These are phyloP conservation scores for Connochaetes taurinus DNA, from an alignment of 2,113 vertebrate species.

Conservation along the genomic window DNA sequence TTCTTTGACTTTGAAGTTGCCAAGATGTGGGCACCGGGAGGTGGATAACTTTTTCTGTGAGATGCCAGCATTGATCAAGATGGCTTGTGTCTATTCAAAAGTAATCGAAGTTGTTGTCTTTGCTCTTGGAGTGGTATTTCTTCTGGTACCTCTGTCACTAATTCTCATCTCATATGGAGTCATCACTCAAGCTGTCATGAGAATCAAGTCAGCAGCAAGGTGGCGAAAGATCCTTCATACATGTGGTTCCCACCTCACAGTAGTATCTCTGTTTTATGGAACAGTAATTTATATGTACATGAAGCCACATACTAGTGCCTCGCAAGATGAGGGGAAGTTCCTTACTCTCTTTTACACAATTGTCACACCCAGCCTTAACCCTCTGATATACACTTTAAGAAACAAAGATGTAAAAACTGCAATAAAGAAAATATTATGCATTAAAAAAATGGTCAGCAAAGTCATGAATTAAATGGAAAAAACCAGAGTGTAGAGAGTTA, in stretches of 20 bases:
- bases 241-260: conserved; percentile 45
- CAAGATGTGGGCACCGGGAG: conserved; percentile 28
- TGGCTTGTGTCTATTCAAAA: conserved; percentile 49
- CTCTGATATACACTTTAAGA: conserved; percentile 50
- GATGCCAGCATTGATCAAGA: conserved; percentile 45
- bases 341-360: conserved; percentile 44
- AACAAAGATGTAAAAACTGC: conserved; percentile 56
- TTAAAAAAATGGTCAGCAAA: not conserved
- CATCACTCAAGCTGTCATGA: conserved; percentile 35
- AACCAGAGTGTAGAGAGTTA: not conserved
- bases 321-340: conserved; percentile 4
- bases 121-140: not conserved
- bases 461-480: not conserved
- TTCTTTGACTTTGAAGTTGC: conserved; percentile 12
- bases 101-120: not conserved
- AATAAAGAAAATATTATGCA: not conserved
- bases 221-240: conserved; percentile 24
- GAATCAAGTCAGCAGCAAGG: not conserved
- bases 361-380: conserved; percentile 35
- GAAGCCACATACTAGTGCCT: conserved; percentile 13
- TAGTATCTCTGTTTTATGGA: conserved; percentile 44
- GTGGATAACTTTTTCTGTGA: conserved; percentile 64
- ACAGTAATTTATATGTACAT: conserved; percentile 34
- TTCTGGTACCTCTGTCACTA: not conserved
- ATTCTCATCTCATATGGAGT: conserved; percentile 42